A percentile compares a stretch with the other conserved stretches of the same genome.
Conservation (phyloP, 1,140 invertebrate species). For the Drosophila bocqueti region DNA sequence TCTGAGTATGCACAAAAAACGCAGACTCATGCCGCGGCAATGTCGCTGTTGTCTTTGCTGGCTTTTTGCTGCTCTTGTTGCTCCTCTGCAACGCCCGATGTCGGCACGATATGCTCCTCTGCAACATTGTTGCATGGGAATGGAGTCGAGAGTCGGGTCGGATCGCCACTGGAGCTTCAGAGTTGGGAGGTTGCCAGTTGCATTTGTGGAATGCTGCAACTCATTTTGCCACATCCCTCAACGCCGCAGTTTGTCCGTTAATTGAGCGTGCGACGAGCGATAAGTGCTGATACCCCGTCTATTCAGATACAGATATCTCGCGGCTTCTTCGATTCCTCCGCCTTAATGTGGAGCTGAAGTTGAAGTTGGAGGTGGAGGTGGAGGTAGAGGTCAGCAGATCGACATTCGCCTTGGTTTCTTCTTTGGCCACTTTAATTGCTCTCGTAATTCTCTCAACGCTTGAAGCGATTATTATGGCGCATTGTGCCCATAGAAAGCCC, state of each 20-base stretch:
- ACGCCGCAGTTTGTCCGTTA: constrained; percentile 46
- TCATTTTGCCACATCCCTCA: constrained; percentile 41
- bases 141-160: constrained; percentile 15
- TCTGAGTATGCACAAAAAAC: constrained; percentile 28
- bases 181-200: constrained; percentile 21
- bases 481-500: constrained; percentile 72
- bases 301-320: constrained; percentile 10
- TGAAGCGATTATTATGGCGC: constrained; percentile 67
- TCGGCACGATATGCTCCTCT: constrained; percentile 59
- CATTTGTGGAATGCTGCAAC: constrained; percentile 24
- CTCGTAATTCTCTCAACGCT: constrained; percentile 64
- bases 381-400: constrained; percentile 13
- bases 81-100: constrained; percentile 34
- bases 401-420: constrained; percentile 18
- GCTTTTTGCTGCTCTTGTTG: constrained; percentile 34
- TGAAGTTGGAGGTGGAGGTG: background rate
- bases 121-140: constrained; percentile 82
- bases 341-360: background rate
- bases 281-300: constrained; percentile 21
- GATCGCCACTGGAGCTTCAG: constrained; percentile 5
- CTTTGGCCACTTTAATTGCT: constrained; percentile 68
- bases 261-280: constrained; percentile 56
- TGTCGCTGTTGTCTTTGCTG: constrained; percentile 51
- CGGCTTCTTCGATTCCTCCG: background rate
- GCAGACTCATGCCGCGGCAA: constrained; percentile 45